Conservation (phyloP, 2,113 vertebrate genomes). For the Vidua macroura region DNA sequence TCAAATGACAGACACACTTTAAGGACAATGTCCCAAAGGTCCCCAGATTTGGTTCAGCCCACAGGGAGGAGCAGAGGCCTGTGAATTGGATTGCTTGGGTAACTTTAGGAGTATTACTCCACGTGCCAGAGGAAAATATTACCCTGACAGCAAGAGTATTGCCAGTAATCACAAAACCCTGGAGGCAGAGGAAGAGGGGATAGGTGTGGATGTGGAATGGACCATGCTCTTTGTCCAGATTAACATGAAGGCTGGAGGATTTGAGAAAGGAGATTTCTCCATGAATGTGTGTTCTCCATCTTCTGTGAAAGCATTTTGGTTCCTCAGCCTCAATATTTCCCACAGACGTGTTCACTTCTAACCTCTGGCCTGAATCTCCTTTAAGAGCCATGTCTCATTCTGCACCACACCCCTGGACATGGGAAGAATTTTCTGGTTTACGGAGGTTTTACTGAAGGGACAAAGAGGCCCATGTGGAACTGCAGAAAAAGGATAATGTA, state of each 20-base stretch:
- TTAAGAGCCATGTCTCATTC: not conserved
- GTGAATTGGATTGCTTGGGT: not conserved
- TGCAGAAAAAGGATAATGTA: not conserved
- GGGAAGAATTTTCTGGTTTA: not conserved
- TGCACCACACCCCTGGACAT: not conserved
- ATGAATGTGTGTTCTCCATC: too few species aligned
- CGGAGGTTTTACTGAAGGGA: not conserved
- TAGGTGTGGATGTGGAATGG: too few species aligned
- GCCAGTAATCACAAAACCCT: not conserved
- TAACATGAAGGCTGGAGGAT: fast-evolving
- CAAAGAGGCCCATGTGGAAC: not conserved
- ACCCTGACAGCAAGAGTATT: not conserved
- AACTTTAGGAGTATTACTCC: not conserved
- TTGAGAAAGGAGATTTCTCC: not conserved
- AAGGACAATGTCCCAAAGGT: not conserved
- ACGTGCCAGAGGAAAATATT: not conserved
- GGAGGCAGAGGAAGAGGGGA: not conserved
- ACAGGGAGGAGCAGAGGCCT: not conserved
- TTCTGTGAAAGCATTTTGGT: not conserved
- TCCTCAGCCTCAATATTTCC: not conserved
- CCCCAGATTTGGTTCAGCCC: not conserved
- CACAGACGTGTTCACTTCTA: fast-evolving
- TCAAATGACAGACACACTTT: not conserved
- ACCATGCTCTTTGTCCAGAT: fast-evolving
- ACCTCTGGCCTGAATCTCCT: not conserved